Evolutionary conservation across 2,888 invertebrate species (phyloP).

Genomic region (Volucella inanis): DNA sequence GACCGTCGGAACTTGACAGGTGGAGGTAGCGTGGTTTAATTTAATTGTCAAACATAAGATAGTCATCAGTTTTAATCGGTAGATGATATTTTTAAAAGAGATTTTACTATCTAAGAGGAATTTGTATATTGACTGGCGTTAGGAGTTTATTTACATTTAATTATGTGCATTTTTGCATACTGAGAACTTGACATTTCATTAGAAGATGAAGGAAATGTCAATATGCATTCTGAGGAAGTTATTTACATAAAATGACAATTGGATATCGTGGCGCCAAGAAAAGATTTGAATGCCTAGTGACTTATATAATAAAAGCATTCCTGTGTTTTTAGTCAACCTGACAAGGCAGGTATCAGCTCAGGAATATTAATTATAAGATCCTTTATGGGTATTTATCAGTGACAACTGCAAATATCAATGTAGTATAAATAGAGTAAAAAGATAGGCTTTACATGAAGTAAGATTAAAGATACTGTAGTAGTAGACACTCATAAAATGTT

Average conservation of each 20-base stretch:
- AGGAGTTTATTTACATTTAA: conserved; percentile 7
- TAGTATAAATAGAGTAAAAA: no score
- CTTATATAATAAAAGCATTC: no score
- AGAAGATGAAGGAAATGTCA: conserved; percentile 33
- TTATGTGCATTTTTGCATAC: not conserved
- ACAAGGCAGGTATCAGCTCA: no score
- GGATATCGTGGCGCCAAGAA: conserved; percentile 23
- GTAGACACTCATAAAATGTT: no score
- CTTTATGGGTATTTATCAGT: no score
- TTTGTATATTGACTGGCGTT: conserved; percentile 37
- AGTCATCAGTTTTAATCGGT: conserved; percentile 32
- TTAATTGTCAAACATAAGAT: conserved; percentile 36
- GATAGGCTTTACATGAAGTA: no score
- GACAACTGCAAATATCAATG: no score
- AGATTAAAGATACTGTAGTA: no score
- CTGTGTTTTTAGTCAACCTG: no score
- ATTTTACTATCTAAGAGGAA: conserved; percentile 30
- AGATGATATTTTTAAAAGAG: not conserved
- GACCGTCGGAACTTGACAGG: conserved; percentile 50
- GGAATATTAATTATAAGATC: no score
- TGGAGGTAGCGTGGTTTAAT: conserved; percentile 31
- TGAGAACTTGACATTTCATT: conserved; percentile 33
- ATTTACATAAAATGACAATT: conserved; percentile 10
- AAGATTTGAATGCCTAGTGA: no score
- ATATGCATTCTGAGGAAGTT: conserved; percentile 6